Base-by-base conservation (phyloP, 2,888 invertebrate species). In the Stictocephala bisonia region DNA sequence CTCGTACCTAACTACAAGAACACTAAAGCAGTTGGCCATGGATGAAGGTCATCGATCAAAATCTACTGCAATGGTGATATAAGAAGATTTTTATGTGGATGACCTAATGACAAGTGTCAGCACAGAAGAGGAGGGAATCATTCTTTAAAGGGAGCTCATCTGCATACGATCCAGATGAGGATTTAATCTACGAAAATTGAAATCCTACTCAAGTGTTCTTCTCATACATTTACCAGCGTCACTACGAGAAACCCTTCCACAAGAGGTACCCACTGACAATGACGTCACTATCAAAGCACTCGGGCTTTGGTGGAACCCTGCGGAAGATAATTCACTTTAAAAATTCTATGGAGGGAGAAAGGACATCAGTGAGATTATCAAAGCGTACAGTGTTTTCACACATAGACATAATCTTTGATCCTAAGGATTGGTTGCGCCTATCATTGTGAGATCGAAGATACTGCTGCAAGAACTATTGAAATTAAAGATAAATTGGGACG, bases 1-100 rank as follows among this genome's bases (percentile, higher is more conserved):
- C 1, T 72, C 74, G 11, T 74, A 67, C 66, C 71, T 74, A 22
- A 58, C 74, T 1, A 71, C 71, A 15, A 64, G 71, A 22, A 67
- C 74, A 9, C 24, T 74, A 1, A 27, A 72, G 18, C 60, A 64
- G 24, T n/a, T 64, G n/a, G 35, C 29, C 3, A 22, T 31, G 3
- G 48, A 48, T 13, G 48, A 48, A 18, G 22, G 15, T 2, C 13
- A 3, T 18, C 18, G 2, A 4, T 18, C 20, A n/a, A n/a, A n/a
- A n/a, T n/a, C n/a, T n/a, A n/a, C n/a, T n/a, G n/a, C n/a, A n/a
- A n/a, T n/a, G n/a, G n/a, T 22, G 18, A 48, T n/a, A n/a, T n/a
- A 22, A 35, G 1, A 64, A 1, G 64, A 64, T 18, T 31, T 64
- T 31, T 35, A 64, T 13, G 35, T 64, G 15, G 64, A 64, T 64